Conservation (phyloP, 2,113 vertebrate species). For the Bos javanicus region DNA sequence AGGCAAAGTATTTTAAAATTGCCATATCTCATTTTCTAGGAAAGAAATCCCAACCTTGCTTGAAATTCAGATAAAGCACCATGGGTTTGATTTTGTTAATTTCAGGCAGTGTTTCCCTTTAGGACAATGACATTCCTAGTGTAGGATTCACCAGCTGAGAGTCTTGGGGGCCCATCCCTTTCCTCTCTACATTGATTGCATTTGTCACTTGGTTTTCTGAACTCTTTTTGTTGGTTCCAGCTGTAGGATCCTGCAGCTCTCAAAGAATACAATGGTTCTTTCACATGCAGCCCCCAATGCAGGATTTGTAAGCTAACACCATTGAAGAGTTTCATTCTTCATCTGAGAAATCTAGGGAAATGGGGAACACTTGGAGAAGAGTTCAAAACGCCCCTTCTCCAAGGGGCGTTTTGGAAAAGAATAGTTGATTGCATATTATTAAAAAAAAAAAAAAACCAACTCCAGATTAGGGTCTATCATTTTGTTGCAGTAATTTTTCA, state of each 20-base stretch:
- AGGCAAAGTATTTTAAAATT: not conserved
- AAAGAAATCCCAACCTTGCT: not conserved
- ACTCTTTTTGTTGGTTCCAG: not conserved
- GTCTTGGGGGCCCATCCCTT: not conserved
- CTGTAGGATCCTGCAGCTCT: not conserved
- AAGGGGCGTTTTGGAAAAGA: not conserved
- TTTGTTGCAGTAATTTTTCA: not conserved
- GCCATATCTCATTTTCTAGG: not conserved
- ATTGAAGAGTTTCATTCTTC: not conserved
- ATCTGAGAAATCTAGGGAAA: not conserved
- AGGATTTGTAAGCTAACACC: not conserved
- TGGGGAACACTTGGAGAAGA: not conserved
- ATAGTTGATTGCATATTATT: not conserved
- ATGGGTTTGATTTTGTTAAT: not conserved
- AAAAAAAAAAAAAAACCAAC: fast-evolving
- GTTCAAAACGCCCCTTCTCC: not conserved
- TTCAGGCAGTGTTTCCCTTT: not conserved
- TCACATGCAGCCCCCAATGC: too few species aligned
- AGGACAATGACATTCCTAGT: not conserved
- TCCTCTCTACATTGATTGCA: too few species aligned
- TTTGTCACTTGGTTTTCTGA: not conserved
- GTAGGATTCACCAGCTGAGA: not conserved
- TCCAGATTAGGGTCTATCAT: not conserved
- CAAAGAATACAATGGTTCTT: not conserved
- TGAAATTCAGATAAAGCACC: not conserved